Evolutionary conservation across 2,797 vertebrate species (phyloP).

Genomic region (Epinephelus coioides): DNA sequence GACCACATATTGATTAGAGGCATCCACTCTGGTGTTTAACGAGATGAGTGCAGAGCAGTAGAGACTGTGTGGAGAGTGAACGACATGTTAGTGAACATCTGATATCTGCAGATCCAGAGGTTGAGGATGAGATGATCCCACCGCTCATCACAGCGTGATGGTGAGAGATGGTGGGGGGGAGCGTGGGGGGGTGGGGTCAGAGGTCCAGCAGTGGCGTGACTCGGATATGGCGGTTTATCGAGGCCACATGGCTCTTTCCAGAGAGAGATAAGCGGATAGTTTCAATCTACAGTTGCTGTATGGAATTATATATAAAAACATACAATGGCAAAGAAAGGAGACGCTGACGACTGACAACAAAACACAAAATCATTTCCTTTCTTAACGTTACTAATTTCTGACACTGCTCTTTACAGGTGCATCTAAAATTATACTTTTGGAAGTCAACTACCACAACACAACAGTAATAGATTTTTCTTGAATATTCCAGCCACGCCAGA

Average conservation of each 20-base stretch:
- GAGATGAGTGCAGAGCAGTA: not conserved
- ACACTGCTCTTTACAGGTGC: not conserved
- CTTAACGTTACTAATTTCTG: not conserved
- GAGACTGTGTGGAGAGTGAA: not conserved
- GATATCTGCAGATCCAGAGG: constrained; percentile 25
- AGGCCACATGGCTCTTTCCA: constrained; percentile 66
- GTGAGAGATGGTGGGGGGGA: constrained; percentile 2
- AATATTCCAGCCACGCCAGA: not conserved
- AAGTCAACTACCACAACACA: not conserved
- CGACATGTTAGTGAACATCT: not conserved
- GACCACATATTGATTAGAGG: not conserved
- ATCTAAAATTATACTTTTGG: not conserved
- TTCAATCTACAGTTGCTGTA: constrained; percentile 53
- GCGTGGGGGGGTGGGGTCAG: constrained; percentile 6
- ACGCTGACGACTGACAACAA: not conserved
- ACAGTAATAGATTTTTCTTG: not conserved
- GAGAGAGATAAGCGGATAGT: constrained; percentile 62
- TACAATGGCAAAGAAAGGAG: not conserved
- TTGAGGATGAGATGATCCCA: constrained; percentile 36
- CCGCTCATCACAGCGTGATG: constrained; percentile 21
- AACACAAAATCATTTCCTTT: constrained; percentile 1
- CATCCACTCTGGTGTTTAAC: not conserved
- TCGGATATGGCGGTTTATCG: constrained; percentile 51
- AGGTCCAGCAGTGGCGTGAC: constrained; percentile 52
- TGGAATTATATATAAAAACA: constrained; percentile 25